phyloP scores from a whole-genome alignment of 1,140 invertebrate species.

The Lamellibrachia luymesi region DNA sequence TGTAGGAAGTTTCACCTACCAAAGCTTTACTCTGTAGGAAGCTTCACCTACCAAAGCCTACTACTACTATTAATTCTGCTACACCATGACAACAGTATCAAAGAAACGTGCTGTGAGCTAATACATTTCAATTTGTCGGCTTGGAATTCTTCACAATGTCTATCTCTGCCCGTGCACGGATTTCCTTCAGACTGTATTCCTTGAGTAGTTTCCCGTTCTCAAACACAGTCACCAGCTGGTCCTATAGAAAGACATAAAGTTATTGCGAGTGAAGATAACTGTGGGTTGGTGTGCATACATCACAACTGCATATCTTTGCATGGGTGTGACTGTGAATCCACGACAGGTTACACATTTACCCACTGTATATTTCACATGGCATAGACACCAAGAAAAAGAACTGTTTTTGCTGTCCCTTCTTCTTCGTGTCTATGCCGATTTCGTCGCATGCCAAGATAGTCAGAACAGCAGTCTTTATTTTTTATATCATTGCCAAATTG shows the following conservation, averaged over 20 bases:
- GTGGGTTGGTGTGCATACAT: no score
- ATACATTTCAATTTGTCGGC: background rate
- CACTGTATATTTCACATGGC: no score
- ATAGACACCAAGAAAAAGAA: no score
- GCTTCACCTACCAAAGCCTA: no score
- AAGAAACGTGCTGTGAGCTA: background rate
- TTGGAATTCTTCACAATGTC: background rate
- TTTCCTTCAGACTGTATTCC: constrained; percentile 55
- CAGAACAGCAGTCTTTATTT: no score
- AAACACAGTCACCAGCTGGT: constrained; percentile 55
- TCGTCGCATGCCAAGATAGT: no score
- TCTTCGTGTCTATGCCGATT: no score
- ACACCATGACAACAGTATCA: background rate
- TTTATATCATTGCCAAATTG: no score
- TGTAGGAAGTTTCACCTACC: background rate
- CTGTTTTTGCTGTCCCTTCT: no score
- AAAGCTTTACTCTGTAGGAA: background rate
- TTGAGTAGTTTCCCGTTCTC: constrained; percentile 57
- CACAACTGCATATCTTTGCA: no score
- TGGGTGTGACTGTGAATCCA: no score
- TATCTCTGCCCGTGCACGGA: constrained; percentile 35
- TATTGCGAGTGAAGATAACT: background rate
- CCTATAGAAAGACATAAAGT: constrained; percentile 35
- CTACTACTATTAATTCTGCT: background rate
- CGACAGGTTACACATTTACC: no score